phyloP scores from a whole-genome alignment of 2,888 invertebrate species.

The Napeogenes sylphis region DNA sequence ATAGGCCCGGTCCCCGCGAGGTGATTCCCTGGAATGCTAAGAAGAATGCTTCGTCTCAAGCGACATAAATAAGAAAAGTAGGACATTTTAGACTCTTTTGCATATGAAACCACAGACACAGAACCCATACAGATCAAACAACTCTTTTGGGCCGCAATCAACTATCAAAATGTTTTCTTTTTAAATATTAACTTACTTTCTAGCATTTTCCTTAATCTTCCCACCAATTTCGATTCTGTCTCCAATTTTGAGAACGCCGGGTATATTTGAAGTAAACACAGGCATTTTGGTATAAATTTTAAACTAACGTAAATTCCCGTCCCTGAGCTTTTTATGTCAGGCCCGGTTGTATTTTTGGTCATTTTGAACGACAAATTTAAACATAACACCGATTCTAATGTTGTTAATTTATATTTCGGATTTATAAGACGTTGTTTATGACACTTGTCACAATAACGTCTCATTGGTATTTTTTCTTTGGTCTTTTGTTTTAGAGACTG shows the following conservation, averaged over 20 bases:
- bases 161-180: too few relatives aligned
- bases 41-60: too few relatives aligned
- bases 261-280: slow-evolving; percentile 69
- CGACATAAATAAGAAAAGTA: too few relatives aligned
- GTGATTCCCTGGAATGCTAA: too few relatives aligned
- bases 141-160: too few relatives aligned
- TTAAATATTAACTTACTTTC: slow-evolving; percentile 54
- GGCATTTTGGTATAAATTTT: slow-evolving; percentile 53
- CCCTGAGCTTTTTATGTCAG: slow-evolving; percentile 46
- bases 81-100: too few relatives aligned
- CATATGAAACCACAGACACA: too few relatives aligned
- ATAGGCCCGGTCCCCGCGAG: too few relatives aligned
- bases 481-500: neutral
- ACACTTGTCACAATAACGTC: neutral
- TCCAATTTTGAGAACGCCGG: slow-evolving; percentile 59
- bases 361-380: slow-evolving; percentile 69
- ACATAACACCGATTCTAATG: slow-evolving; percentile 53
- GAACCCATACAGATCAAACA: too few relatives aligned
- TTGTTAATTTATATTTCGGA: slow-evolving; percentile 29
- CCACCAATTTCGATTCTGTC: slow-evolving; percentile 72
- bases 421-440: neutral
- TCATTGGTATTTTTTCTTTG: neutral
- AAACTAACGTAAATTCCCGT: slow-evolving; percentile 34
- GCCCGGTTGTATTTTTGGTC: slow-evolving; percentile 49
- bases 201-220: slow-evolving; percentile 69